Base-by-base conservation (phyloP, 2,797 vertebrate genomes). In the Sebastes matsubarae region DNA sequence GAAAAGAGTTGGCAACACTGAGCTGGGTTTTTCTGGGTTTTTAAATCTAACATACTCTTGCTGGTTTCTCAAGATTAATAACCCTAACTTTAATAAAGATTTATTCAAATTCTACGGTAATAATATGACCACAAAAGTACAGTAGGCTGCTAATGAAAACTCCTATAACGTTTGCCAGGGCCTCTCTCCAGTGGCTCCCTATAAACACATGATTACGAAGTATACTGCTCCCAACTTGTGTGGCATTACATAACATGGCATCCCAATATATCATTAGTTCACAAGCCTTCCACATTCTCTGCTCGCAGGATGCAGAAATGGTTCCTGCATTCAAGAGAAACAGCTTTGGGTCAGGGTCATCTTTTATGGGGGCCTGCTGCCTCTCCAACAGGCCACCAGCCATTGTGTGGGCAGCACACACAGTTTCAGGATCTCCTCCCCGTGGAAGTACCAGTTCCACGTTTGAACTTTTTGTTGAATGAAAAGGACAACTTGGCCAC, bases 321-420 rank as follows among this genome's bases (percentile, higher is more conserved):
- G 11, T 63, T 38, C 25, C 5, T 63, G 67, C 38, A 32, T 83
- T 87, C 54, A 85, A 74, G 61, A 32, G 63, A 63, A 81, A 86
- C 72, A 79, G 77, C 68, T 76, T 8, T 4, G 60, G 88, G 88
- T 89, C 82, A 59, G 67, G 82, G 84, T 87, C 77, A 80, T 78
- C 76, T 36, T 85, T 80, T 71, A 76, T 74, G 78, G 55, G 68
- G 77, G 61, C 81, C 73, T 57, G 70, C 78, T 70, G 74, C 67
- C 60, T 75, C 72, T 42, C n/a, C 1, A 79, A 63, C 68, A 29
- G 64, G 75, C 83, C 42, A 54, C 14, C 67, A 75, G 32, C 60
- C 66, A 80, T 82, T 84, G 83, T 84, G 74, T 13, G 8, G 32
- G 52, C 12, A 22, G 8, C 64, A 24, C 27, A 52, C 58, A 46